These are phyloP conservation scores for Aproaerema taeniolella DNA, from an alignment of 2,888 invertebrate species.

Conservation along the genomic window DNA sequence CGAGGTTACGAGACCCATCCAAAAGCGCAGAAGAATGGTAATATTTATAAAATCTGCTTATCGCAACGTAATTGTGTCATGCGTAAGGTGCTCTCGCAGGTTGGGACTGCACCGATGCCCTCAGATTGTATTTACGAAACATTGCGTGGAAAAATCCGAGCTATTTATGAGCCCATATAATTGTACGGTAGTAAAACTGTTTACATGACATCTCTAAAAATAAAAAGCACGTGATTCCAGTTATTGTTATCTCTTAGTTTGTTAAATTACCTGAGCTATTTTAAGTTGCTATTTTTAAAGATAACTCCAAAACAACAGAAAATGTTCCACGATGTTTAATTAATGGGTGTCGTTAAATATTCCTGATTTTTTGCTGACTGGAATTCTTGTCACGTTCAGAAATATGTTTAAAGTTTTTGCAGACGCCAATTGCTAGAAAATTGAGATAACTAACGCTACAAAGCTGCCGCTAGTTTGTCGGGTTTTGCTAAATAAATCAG, in stretches of 20 bases:
- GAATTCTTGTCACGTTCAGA: conserved; percentile 8
- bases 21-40: too few relatives aligned
- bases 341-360: conserved; percentile 5
- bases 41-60: too few relatives aligned
- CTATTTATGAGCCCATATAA: conserved; percentile 40
- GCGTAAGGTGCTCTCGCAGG: too few relatives aligned
- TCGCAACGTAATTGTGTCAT: conserved; percentile 20
- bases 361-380: conserved; percentile 4
- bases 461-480: conserved; percentile 19
- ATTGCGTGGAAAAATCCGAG: conserved; percentile 55
- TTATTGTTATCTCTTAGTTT: conserved; percentile 9
- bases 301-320: conserved; percentile 2
- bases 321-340: conserved; percentile 1
- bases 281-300: conserved; percentile 3
- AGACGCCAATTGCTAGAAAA: conserved; percentile 18
- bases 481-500: conserved; percentile 43
- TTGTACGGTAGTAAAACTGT: conserved; percentile 38
- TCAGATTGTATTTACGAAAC: conserved; percentile 64
- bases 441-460: conserved; percentile 24
- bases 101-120: conserved; percentile 57
- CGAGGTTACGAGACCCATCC: too few relatives aligned
- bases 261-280: conserved; percentile 6
- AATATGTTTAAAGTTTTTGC: conserved; percentile 14
- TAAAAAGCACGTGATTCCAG: conserved; percentile 17
- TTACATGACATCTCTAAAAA: conserved; percentile 19